Percentiles rank a stretch among this genome's conserved stretches.
phyloP scores from a whole-genome alignment of 2,113 vertebrate species.

The Eonycteris spelaea region DNA sequence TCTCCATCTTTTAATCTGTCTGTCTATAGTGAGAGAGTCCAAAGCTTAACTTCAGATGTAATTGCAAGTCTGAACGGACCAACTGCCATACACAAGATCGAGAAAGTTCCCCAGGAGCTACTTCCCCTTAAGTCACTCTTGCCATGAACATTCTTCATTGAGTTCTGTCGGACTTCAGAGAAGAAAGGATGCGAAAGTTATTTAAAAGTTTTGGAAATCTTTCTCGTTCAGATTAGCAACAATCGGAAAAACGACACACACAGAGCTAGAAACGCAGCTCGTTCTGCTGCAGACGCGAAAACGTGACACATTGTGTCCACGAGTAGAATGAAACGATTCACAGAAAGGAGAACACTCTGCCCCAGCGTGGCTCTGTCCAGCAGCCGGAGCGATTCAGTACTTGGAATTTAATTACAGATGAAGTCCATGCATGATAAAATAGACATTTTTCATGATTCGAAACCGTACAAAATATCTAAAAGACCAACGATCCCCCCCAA shows the following conservation, averaged over 20 bases:
- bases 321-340: neutral
- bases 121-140: neutral
- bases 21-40: neutral
- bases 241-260: neutral
- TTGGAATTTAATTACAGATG: neutral
- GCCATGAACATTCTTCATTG: neutral
- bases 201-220: neutral
- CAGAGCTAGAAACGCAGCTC: rapidly evolving
- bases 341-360: rapidly evolving
- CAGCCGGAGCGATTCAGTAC: neutral
- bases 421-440: no score
- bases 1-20: neutral
- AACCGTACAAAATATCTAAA: neutral
- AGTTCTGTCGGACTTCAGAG: neutral
- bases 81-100: rapidly evolving
- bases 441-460: neutral
- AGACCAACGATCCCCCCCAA: neutral
- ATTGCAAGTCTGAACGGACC: neutral
- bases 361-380: neutral
- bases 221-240: neutral
- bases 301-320: rapidly evolving
- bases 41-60: neutral
- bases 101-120: rapidly evolving
- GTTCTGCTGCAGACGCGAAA: rapidly evolving
- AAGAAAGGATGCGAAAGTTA: neutral